A percentile compares a stretch with the other conserved stretches of the same genome.
Conservation (phyloP, 2,113 vertebrate species). For the Nyctereutes procyonoides region DNA sequence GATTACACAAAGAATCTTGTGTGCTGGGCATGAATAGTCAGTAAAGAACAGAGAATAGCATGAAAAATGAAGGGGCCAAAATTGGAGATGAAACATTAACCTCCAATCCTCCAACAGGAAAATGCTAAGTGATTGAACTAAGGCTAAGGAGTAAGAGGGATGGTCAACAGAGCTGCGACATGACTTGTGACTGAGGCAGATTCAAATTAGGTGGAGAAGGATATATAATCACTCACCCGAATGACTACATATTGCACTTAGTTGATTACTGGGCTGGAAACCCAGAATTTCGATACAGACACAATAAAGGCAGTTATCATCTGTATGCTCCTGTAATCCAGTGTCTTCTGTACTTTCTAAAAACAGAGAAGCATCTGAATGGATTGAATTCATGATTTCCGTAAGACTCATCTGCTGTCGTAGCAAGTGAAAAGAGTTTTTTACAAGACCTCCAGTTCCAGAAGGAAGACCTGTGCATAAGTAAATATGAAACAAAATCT, state of each 20-base stretch:
- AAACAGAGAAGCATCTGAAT: constrained; percentile 91
- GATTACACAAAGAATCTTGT: not conserved
- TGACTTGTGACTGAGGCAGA: not conserved
- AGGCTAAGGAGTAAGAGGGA: not conserved
- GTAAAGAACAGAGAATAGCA: not conserved
- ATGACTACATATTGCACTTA: constrained; percentile 90
- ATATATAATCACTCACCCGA: constrained; percentile 88
- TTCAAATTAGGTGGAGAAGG: not conserved
- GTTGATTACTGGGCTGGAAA: constrained; percentile 91
- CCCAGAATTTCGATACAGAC: constrained; percentile 94
- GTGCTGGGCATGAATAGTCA: not conserved
- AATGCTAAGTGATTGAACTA: not conserved
- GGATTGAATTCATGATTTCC: constrained; percentile 95
- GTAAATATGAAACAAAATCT: constrained; percentile 64
- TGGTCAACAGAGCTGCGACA: not conserved
- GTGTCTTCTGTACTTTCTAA: constrained; percentile 95
- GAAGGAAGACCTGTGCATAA: constrained; percentile 83
- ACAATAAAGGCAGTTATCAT: constrained; percentile 98
- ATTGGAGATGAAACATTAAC: not conserved
- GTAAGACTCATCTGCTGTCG: constrained; percentile 98
- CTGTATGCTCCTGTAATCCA: constrained; percentile 96
- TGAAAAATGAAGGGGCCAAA: not conserved
- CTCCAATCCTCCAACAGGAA: not conserved
- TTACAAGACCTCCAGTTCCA: constrained; percentile 87
- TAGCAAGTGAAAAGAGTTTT: constrained; percentile 91